Conservation (phyloP, 2,888 invertebrate genomes). For the Bugulina stolonifera region DNA sequence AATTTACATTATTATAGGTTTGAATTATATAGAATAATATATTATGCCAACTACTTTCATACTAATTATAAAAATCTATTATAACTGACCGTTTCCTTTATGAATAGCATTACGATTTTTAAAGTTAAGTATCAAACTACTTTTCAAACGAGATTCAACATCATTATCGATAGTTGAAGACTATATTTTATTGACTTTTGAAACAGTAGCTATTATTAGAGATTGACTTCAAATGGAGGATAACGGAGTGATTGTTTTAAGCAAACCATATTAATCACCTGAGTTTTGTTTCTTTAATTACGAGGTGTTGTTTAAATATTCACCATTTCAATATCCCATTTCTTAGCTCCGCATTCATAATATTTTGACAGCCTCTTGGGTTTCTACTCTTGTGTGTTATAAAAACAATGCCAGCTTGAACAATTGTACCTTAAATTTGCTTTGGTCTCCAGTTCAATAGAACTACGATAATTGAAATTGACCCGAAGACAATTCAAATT, state of each 20-base stretch:
- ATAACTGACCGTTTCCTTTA: no score
- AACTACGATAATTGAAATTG: not conserved
- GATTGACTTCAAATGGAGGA: not conserved
- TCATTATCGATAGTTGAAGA: no score
- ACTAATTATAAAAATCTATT: no score
- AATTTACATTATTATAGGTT: no score
- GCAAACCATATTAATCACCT: not conserved
- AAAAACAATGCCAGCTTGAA: constrained; percentile 15
- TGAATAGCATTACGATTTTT: no score
- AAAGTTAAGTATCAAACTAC: no score
- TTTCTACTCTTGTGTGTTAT: not conserved
- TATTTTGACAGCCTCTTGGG: constrained; percentile 22
- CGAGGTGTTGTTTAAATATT: not conserved
- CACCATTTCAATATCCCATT: not conserved
- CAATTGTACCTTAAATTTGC: not conserved
- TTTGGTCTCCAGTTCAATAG: not conserved
- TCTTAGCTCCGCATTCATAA: not conserved
- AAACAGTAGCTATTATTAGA: not conserved
- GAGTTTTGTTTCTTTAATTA: constrained; percentile 18
- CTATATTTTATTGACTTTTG: not conserved
- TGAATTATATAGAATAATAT: no score
- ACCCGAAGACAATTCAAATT: not conserved
- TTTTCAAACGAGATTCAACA: no score
- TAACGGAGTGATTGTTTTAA: not conserved
- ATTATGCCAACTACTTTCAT: no score